A percentile compares a stretch with the other conserved stretches of the same genome.
Evolutionary conservation across 2,113 vertebrate species (phyloP).

Genomic region (Sceloporus undulatus): DNA sequence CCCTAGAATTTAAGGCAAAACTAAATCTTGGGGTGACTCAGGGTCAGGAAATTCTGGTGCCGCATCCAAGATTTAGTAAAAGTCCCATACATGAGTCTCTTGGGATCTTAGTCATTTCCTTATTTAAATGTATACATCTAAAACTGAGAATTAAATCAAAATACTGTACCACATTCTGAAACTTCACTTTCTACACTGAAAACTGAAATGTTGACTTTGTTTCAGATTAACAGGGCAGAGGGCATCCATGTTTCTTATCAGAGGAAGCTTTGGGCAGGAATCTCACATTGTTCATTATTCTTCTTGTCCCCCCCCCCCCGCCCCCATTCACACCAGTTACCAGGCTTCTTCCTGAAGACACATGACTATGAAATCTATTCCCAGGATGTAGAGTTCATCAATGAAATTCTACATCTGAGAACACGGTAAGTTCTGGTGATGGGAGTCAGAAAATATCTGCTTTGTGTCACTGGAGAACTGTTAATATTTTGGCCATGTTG

Average conservation of each 20-base stretch:
- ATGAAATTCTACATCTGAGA: slow-evolving; percentile 80
- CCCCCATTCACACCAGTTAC: slow-evolving; percentile 80
- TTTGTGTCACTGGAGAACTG: background rate
- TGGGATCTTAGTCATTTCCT: background rate
- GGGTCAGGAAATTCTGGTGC: background rate
- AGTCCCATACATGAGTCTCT: background rate
- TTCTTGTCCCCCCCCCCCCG: background rate
- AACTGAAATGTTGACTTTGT: background rate
- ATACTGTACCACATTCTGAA: background rate
- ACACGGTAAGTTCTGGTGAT: slow-evolving; percentile 79
- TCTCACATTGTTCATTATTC: background rate
- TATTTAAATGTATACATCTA: background rate
- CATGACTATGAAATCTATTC: slow-evolving; percentile 88
- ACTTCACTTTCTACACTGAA: background rate
- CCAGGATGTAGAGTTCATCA: slow-evolving; percentile 87
- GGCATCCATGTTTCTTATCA: background rate
- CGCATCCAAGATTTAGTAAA: background rate
- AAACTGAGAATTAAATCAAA: background rate
- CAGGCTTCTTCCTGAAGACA: slow-evolving; percentile 81
- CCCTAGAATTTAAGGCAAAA: no score
- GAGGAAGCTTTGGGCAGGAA: background rate
- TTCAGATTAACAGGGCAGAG: background rate
- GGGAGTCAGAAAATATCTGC: background rate
- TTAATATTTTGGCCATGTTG: no score
- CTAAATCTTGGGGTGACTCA: background rate